Evolutionary conservation across 1,140 invertebrate genomes (phyloP), one percentile per base, ranked within the genome.

Genomic region (Musca domestica): DNA sequence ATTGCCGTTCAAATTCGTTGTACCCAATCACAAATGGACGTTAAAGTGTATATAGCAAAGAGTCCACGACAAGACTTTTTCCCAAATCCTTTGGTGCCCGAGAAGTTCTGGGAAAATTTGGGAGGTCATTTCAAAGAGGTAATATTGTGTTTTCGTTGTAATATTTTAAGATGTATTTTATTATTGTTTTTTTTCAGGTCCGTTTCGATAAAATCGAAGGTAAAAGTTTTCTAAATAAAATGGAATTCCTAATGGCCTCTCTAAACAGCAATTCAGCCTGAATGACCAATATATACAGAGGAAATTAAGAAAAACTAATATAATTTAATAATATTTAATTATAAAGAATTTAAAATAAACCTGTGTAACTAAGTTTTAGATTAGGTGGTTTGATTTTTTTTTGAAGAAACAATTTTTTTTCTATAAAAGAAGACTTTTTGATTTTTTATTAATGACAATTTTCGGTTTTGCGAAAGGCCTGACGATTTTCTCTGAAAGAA

Each of bases 191-290:
- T 27, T 67, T 74, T 2, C 54, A 81, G 80, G 79, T 81, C 41
- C 87, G 92, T 72, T 89, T 96, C 80, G 94, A 97, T 58, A 95
- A 95, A 84, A 94, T 98, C 88, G 95, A 98, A 80, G 96, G 96
- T n/a, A 93, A 94, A 76, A 98, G 96, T 84, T 97, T 98, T 81
- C 84, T 97, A 1, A 96, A 95, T 74, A 98, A 98, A 87, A 95
- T 98, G 89, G 96, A 98, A 86, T 86, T 96, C 69, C 85, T 98
- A 5, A 96, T 98, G 95, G 95, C 95, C 20, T 92, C 92, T 73
- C 83, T 96, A 15, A 95, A 90, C 5, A 90, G 76, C 48, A 76
- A 73, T 47, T 73, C 75, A 7, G 52, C 75, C 52, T 80, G 52
- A 72, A 63, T 51, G 27, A 46, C 3, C 14, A n/a, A 49, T n/a